Conservation (phyloP, 2,888 invertebrate genomes). For the Melieria omissa region DNA sequence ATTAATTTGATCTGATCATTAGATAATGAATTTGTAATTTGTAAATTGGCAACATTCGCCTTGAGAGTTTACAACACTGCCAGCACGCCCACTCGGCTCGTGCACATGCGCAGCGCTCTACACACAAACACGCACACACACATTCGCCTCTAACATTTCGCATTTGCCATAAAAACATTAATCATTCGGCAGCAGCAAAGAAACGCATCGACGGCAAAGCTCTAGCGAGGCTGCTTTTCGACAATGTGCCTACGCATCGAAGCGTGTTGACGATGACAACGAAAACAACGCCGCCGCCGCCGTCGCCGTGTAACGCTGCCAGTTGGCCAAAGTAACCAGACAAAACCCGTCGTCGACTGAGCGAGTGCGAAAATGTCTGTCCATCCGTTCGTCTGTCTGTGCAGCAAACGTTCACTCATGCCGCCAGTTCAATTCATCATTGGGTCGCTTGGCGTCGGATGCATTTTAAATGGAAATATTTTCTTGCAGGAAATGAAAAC, state of each 20-base stretch:
- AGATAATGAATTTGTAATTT: slow-evolving; percentile 42
- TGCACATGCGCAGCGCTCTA: not conserved
- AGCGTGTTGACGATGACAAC: slow-evolving; percentile 27
- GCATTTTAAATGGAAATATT: slow-evolving; percentile 41
- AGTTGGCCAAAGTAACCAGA: slow-evolving; percentile 12
- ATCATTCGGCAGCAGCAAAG: slow-evolving; percentile 48
- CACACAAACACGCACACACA: slow-evolving; percentile 14
- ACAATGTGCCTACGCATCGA: slow-evolving; percentile 31
- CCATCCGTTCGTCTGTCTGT: not conserved
- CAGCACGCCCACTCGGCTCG: too few species aligned
- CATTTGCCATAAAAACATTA: slow-evolving; percentile 49
- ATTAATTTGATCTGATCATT: slow-evolving; percentile 37
- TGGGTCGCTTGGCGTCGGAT: slow-evolving; percentile 27
- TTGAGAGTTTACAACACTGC: not conserved
- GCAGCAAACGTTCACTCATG: not conserved
- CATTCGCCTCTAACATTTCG: not conserved
- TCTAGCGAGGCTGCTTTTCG: too few species aligned
- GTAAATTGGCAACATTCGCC: slow-evolving; percentile 37
- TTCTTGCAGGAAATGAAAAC: slow-evolving; percentile 63
- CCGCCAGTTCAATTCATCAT: slow-evolving; percentile 26
- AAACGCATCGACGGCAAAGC: too few species aligned
- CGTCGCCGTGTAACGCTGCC: slow-evolving; percentile 18
- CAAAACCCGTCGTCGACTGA: not conserved
- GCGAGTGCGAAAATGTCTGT: not conserved
- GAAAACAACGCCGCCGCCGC: slow-evolving; percentile 25